Conservation (phyloP, 2,113 vertebrate genomes). For the Cyprinodon tularosa region DNA sequence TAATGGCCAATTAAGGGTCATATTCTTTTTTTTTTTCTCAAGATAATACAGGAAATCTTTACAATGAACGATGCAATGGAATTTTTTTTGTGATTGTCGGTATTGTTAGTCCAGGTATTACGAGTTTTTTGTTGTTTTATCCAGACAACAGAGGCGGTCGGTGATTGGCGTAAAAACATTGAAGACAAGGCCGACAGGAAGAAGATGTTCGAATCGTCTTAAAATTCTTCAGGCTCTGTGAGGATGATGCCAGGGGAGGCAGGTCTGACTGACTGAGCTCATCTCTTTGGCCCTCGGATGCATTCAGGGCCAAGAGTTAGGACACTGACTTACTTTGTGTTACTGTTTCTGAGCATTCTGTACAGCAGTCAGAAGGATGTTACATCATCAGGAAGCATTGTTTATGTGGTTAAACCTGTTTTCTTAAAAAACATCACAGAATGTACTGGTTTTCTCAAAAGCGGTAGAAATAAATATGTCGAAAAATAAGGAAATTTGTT, state of each 20-base stretch:
- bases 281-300: conserved; percentile 12
- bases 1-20: not conserved
- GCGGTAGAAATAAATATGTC: conserved; percentile 60
- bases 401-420: not conserved
- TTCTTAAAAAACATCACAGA: not conserved
- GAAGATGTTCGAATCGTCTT: conserved; percentile 95
- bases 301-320: conserved; percentile 16
- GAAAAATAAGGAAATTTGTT: conserved; percentile 34
- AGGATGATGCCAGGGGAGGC: not conserved
- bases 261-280: conserved; percentile 47
- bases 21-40: not conserved
- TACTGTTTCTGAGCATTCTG: conserved; percentile 20
- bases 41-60: not conserved
- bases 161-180: conserved; percentile 97
- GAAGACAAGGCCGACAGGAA: conserved; percentile 97
- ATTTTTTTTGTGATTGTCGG: not conserved
- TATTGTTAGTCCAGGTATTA: not conserved
- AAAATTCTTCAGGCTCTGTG: conserved; percentile 14
- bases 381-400: conserved; percentile 13
- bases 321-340: not conserved
- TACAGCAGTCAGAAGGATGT: conserved; percentile 2
- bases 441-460: conserved; percentile 44
- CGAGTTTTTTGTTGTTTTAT: not conserved
- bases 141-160: conserved; percentile 81
- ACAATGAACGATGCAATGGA: not conserved